Conservation (phyloP, 2,113 vertebrate genomes). For the Halcyon senegalensis region DNA sequence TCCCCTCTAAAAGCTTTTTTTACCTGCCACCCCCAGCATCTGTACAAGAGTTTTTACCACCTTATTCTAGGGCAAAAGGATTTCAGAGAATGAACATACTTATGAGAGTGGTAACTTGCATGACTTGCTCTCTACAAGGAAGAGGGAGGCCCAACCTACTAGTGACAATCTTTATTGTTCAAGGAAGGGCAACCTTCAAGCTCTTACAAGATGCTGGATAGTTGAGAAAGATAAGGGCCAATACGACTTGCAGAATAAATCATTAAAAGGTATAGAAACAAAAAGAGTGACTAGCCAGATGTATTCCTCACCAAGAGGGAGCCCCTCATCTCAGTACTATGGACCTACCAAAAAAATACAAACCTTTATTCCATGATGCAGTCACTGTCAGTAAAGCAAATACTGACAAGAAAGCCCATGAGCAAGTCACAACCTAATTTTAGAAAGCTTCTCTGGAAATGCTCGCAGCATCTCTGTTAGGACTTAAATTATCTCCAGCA, state of each 20-base stretch:
- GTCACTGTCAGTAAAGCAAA: not conserved
- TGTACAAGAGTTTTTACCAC: not conserved
- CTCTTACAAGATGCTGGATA: not conserved
- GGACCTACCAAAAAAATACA: not conserved
- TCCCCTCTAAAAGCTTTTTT: not conserved
- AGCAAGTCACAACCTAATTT: not conserved
- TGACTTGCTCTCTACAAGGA: not conserved
- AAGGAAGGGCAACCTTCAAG: not conserved
- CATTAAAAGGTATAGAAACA: not conserved
- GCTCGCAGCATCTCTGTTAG: not conserved
- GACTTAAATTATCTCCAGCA: not conserved
- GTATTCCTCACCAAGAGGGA: not conserved
- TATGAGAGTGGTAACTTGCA: not conserved
- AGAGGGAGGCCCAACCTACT: not conserved
- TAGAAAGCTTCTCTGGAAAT: not conserved
- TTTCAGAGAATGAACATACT: not conserved
- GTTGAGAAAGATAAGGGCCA: not conserved
- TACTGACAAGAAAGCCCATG: not conserved
- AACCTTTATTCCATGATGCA: not conserved
- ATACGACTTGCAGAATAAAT: not conserved
- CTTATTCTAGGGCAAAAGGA: not conserved
- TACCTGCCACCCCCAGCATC: not conserved
- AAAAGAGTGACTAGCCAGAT: not conserved
- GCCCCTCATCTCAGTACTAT: not conserved
- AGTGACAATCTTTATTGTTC: not conserved